phyloP scores from a whole-genome alignment of 2,113 vertebrate genomes.

The Callopanchax toddi region DNA sequence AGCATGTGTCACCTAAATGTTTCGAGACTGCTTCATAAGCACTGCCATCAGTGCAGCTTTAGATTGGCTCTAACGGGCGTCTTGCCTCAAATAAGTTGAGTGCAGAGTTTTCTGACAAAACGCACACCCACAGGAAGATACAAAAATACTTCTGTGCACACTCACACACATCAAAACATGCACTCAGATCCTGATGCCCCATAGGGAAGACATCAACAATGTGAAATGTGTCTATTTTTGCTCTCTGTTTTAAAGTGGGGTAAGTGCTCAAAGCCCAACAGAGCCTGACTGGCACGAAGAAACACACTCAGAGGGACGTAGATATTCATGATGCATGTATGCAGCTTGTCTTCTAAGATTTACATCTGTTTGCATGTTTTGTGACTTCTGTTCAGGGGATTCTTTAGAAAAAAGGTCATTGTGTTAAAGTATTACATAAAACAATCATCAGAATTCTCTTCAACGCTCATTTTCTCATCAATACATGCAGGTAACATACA shows the following conservation, averaged over 20 bases:
- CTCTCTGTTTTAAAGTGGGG: conserved; percentile 4
- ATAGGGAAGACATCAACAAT: conserved; percentile 5
- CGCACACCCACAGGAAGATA: conserved; percentile 2
- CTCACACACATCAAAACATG: conserved; percentile 19
- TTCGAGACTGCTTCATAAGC: conserved; percentile 1
- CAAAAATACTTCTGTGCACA: not conserved
- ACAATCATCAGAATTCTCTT: not conserved
- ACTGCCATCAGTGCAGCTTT: not conserved
- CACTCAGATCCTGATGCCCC: conserved; percentile 14
- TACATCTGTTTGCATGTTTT: not conserved
- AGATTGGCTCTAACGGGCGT: not conserved
- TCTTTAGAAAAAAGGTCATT: conserved; percentile 1
- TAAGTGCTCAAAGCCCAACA: conserved; percentile 9
- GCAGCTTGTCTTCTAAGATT: not conserved
- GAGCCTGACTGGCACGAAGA: not conserved
- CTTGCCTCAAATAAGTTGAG: not conserved
- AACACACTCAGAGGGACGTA: not conserved
- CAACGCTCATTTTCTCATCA: not conserved
- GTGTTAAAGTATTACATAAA: not conserved
- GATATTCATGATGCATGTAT: not conserved
- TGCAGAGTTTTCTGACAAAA: conserved; percentile 10
- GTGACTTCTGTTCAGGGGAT: not conserved
- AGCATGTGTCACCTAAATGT: conserved; percentile 3
- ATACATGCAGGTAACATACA: not conserved
- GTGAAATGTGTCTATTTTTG: conserved; percentile 10